Base-by-base conservation (phyloP, 2,888 invertebrate genomes). In the Entomobrya proxima region DNA sequence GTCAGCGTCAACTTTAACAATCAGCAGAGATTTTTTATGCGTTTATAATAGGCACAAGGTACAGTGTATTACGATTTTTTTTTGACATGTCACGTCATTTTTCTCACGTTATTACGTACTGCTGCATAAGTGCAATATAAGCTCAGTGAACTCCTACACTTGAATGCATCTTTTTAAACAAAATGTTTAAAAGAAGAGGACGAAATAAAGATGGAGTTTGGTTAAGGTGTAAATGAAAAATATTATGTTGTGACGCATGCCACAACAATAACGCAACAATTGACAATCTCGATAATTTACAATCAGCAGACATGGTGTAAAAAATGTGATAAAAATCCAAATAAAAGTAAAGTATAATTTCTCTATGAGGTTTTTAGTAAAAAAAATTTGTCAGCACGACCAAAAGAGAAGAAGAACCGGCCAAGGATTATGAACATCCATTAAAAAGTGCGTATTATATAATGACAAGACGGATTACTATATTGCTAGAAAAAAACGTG, bases 81-180 rank as follows among this genome's bases (percentile, higher is more conserved):
- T n/a, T n/a, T n/a, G n/a, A 44, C 55, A 55, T 35, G 75, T 75
- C 55, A 75, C 75, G 4, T 21, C 5, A 55, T 21, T 75, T 74
- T 74, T 75, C 75, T 75, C 75, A 75, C 75, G 75, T 35, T 75
- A 52, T 75, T 52, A 75, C 75, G 72, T 11, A 11, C 11, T 11
- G 40, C 6, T 40, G 40, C 44, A 24, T 18, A 40, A 21, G 2
- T 37, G 7, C 21, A 72, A 47, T 27, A 44, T 15, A 30, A 72
- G 72, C 37, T 40, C 27, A 15, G 3, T 61, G 30, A 7, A 11
- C 67, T 35, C 37, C n/a, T 37, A 32, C 67, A 67, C 44, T 13
- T 11, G 44, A 37, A 32, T 13, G 13, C 27, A 27, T 52, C 52
- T 13, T 11, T 21, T n/a, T 55, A 55, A 2, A 55, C 18, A 55